These are phyloP conservation scores for Andrena haemorrhoa DNA, from an alignment of 2,888 invertebrate species.

Conservation along the genomic window DNA sequence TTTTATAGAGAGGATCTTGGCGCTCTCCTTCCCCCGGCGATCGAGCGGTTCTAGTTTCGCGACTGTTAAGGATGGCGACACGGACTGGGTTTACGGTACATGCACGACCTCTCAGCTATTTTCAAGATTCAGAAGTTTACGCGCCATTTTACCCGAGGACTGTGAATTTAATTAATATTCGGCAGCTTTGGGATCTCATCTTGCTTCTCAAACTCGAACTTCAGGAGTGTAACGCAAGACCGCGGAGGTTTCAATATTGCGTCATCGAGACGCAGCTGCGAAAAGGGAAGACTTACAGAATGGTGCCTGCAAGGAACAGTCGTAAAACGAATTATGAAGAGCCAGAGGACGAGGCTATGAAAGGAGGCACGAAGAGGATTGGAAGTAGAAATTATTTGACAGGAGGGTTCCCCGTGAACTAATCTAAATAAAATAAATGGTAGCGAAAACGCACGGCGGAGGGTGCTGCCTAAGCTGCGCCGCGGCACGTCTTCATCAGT, in stretches of 20 bases:
- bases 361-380: slow-evolving; percentile 12
- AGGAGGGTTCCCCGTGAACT: slow-evolving; percentile 34
- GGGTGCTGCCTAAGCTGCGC: slow-evolving; percentile 31
- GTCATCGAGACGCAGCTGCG: neutral
- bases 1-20: neutral
- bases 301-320: slow-evolving; percentile 1
- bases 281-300: neutral
- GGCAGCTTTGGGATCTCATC: neutral
- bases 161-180: neutral
- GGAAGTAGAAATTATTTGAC: slow-evolving; percentile 57
- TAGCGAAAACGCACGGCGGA: slow-evolving; percentile 22
- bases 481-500: slow-evolving; percentile 63
- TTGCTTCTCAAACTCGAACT: neutral
- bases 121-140: neutral
- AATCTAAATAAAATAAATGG: slow-evolving; percentile 56
- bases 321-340: slow-evolving; percentile 44
- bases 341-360: neutral
- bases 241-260: slow-evolving; percentile 13
- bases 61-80: neutral
- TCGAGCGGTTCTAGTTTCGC: slow-evolving; percentile 9
- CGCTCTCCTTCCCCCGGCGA: neutral
- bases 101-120: neutral
- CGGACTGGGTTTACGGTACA: neutral
- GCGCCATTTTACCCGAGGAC: neutral
- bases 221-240: neutral